Conservation (phyloP, 2,113 vertebrate species). For the Phyllostomus discolor region DNA sequence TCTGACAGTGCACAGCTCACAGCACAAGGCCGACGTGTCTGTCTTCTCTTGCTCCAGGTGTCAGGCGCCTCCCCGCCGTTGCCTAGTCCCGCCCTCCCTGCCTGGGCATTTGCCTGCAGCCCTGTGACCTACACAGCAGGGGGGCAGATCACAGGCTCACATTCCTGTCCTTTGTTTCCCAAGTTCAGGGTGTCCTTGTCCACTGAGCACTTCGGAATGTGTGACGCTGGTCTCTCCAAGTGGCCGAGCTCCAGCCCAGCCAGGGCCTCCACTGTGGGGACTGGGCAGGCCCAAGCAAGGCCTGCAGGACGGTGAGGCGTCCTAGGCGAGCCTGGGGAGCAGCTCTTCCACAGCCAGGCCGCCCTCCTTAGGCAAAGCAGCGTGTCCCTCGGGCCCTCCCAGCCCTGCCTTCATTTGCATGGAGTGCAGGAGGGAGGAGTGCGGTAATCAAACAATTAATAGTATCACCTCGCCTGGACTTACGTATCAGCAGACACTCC, state of each 20-base stretch:
- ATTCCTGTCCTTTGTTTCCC: neutral
- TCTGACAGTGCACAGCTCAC: neutral
- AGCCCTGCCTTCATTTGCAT: neutral
- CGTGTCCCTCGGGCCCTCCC: neutral
- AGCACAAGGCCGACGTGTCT: neutral
- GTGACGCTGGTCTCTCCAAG: neutral
- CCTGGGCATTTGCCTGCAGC: rapidly evolving
- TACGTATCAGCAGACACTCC: rapidly evolving
- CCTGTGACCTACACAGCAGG: rapidly evolving
- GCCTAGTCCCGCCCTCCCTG: neutral
- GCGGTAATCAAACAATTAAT: too few species aligned
- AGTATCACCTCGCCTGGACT: neutral
- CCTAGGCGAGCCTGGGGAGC: rapidly evolving
- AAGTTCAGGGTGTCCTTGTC: neutral
- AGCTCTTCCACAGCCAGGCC: neutral
- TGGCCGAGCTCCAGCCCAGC: neutral
- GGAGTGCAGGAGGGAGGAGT: neutral
- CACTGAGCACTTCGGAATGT: neutral
- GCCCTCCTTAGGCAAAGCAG: neutral
- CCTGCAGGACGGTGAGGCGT: neutral
- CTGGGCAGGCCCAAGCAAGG: too few species aligned
- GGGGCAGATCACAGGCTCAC: neutral
- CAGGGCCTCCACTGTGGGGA: neutral
- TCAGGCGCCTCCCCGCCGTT: neutral
- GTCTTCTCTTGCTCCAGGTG: neutral